These are phyloP conservation scores for Gallinago undulata DNA, from an alignment of 2,113 vertebrate species.

Conservation along the genomic window DNA sequence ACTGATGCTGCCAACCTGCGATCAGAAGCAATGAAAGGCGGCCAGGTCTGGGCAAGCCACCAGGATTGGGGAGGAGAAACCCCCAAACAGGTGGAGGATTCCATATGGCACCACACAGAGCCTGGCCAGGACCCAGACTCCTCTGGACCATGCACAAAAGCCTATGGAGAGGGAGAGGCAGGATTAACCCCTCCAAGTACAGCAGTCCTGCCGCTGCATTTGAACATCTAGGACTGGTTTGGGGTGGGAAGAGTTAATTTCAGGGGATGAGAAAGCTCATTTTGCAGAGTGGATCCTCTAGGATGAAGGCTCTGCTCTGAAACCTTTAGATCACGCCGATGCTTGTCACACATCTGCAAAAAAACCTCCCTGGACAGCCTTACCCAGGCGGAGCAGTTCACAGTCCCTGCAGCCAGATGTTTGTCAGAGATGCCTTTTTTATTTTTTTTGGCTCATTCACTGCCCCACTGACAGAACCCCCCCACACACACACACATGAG, in stretches of 20 bases:
- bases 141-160: not conserved
- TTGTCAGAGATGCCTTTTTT: not conserved
- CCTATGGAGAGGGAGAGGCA: not conserved
- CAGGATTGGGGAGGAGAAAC: not conserved
- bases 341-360: not conserved
- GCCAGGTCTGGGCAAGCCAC: slow-evolving; percentile 34
- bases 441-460: not conserved
- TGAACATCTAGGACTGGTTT: not conserved
- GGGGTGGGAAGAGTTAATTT: not conserved
- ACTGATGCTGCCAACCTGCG: not conserved
- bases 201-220: not conserved
- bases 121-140: not conserved
- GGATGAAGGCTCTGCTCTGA: not conserved
- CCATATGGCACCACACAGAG: not conserved
- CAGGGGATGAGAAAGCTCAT: not conserved
- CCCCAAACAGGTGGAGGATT: slow-evolving; percentile 48
- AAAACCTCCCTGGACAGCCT: not conserved
- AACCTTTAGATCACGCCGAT: not conserved
- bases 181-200: not conserved
- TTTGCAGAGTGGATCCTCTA: not conserved
- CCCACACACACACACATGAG: rapidly evolving
- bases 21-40: not conserved
- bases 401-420: not conserved
- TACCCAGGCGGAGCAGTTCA: not conserved
- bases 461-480: not conserved